These are phyloP conservation scores for Percopsis transmontana DNA, from an alignment of 2,113 vertebrate species.

Conservation along the genomic window DNA sequence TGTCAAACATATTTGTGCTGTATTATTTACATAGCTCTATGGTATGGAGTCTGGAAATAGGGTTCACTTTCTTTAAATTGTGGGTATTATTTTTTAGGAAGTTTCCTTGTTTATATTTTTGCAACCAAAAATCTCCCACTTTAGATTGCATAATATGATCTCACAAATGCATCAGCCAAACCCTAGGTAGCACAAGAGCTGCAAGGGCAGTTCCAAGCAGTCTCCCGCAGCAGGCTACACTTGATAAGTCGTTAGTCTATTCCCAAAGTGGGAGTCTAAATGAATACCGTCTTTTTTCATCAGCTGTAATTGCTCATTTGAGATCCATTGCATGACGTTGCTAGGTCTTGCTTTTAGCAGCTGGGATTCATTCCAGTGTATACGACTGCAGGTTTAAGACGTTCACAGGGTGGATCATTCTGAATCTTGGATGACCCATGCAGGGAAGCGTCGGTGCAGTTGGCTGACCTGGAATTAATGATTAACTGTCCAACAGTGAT, in stretches of 20 bases:
- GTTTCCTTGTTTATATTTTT: background rate
- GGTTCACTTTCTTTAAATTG: background rate
- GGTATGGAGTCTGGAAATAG: background rate
- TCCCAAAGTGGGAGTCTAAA: constrained; percentile 34
- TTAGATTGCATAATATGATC: background rate
- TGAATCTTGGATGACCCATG: constrained; percentile 45
- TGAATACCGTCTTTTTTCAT: constrained; percentile 47
- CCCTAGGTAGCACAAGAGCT: too few species aligned
- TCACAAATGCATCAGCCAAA: too few species aligned
- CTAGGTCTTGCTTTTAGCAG: constrained; percentile 33
- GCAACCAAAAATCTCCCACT: background rate
- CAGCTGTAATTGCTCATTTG: constrained; percentile 44
- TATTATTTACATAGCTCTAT: background rate
- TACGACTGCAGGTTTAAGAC: constrained; percentile 28
- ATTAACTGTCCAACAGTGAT: constrained; percentile 53
- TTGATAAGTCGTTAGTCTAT: constrained; percentile 22
- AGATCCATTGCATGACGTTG: constrained; percentile 41
- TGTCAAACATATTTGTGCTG: too few species aligned
- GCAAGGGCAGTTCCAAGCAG: background rate
- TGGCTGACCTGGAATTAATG: constrained; percentile 54
- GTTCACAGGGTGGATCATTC: constrained; percentile 49
- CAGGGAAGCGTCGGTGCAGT: constrained; percentile 52
- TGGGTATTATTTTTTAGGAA: background rate
- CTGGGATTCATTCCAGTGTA: constrained; percentile 42
- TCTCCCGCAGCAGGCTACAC: background rate